phyloP scores from a whole-genome alignment of 2,113 vertebrate genomes.

The Sorex araneus region DNA sequence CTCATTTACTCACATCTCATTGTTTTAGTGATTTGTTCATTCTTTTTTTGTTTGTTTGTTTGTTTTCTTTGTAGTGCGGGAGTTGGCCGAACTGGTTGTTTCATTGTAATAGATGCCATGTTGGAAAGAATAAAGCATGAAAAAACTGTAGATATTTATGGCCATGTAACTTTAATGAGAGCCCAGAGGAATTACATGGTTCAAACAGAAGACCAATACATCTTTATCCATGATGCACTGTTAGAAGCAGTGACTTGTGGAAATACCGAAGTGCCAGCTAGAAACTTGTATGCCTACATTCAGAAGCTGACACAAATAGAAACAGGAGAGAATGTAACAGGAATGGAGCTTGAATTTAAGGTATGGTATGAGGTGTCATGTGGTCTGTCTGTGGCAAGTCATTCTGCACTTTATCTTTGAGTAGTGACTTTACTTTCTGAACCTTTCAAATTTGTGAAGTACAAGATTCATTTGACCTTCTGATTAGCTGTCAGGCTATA shows the following conservation, averaged over 20 bases:
- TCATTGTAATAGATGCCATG: constrained; percentile 99
- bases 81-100: constrained; percentile 98
- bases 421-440: not conserved
- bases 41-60: constrained; percentile 24
- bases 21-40: not conserved
- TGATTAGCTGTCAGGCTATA: not conserved
- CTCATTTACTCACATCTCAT: not conserved
- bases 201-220: constrained; percentile 99
- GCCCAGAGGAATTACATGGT: constrained; percentile 99
- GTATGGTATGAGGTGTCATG: constrained; percentile 86
- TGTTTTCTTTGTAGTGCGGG: constrained; percentile 92
- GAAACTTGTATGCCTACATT: constrained; percentile 99
- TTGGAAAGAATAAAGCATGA: constrained; percentile 99
- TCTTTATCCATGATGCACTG: constrained; percentile 99
- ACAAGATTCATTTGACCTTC: constrained; percentile 31
- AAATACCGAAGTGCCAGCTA: constrained; percentile 99
- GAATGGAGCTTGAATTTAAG: constrained; percentile 99
- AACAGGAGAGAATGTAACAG: constrained; percentile 98
- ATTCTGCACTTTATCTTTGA: constrained; percentile 43
- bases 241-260: constrained; percentile 99
- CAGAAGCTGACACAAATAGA: constrained; percentile 99
- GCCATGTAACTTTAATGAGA: constrained; percentile 99
- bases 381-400: not conserved
- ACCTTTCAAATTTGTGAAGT: constrained; percentile 51
- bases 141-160: constrained; percentile 99